These are phyloP conservation scores for Centroberyx gerrardi DNA, from an alignment of 2,797 vertebrate genomes.

Conservation along the genomic window DNA sequence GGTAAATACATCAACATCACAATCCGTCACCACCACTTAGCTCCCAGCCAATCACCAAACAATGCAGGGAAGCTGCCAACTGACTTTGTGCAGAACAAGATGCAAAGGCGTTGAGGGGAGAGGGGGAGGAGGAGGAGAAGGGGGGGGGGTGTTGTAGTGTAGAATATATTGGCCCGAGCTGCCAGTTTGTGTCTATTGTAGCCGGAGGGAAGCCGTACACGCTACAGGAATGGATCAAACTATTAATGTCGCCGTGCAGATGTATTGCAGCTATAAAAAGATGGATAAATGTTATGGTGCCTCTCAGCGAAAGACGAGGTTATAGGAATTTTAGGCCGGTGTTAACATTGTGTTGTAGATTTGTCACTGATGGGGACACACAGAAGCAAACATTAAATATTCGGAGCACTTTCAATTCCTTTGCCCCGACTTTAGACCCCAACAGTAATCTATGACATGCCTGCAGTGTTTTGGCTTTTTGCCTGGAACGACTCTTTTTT, in stretches of 20 bases:
- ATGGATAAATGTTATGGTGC: slow-evolving; percentile 47
- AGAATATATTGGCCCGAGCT: slow-evolving; percentile 59
- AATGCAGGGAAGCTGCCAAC: slow-evolving; percentile 66
- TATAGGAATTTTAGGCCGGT: slow-evolving; percentile 12
- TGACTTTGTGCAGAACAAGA: slow-evolving; percentile 53
- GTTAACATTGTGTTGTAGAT: slow-evolving; percentile 5
- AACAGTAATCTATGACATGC: neutral
- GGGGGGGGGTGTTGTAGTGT: slow-evolving; percentile 28
- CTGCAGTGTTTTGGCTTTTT: slow-evolving; percentile 9
- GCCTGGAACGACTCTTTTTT: neutral
- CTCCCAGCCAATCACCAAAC: slow-evolving; percentile 78
- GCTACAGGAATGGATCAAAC: slow-evolving; percentile 61
- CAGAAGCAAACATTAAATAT: slow-evolving; percentile 15
- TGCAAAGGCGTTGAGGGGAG: slow-evolving; percentile 65
- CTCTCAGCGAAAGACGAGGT: slow-evolving; percentile 10
- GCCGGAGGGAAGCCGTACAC: slow-evolving; percentile 32
- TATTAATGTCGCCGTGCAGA: slow-evolving; percentile 58
- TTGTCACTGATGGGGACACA: slow-evolving; percentile 13
- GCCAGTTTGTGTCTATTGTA: slow-evolving; percentile 49
- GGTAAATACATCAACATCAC: slow-evolving; percentile 84
- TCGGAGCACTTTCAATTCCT: slow-evolving; percentile 4
- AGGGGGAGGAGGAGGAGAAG: slow-evolving; percentile 58
- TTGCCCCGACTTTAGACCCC: neutral
- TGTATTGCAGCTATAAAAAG: slow-evolving; percentile 59
- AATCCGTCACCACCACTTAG: slow-evolving; percentile 77